Base-by-base conservation (phyloP, 2,888 invertebrate genomes). In the Calameuta filiformis region DNA sequence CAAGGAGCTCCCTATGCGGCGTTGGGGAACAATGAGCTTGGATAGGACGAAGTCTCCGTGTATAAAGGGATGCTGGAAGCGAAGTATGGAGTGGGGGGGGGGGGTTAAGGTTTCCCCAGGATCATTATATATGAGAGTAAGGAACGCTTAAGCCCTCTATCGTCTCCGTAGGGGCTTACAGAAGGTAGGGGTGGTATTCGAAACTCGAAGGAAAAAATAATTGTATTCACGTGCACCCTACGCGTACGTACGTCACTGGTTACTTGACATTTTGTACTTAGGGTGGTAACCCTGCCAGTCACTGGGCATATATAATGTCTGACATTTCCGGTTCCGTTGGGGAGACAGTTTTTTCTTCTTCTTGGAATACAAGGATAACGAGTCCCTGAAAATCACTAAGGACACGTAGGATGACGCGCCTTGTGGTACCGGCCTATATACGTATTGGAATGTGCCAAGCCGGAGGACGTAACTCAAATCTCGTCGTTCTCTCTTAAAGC, bases 221-320 rank as follows among this genome's bases (percentile, higher is more conserved):
- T 88, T 84, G 83, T 85, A 85, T 87, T 86, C 87, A 83, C 85
- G 78, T 85, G 85, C 81, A 2, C 31, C 33, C 71, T 4, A 11
- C 30, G 33, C 71, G 30, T 11, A 30, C 31, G 71, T 71, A 71
- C 71, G 71, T 71, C 71, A 33, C 71, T 71, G 31, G 31, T 6
- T 33, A 15, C 9, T 56, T 56, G 40, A 23, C 40, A 2, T 56
- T 56, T 23, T 6, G 40, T 56, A 23, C 40, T 56, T 56, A 56
- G 40, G 40, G 40, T 56, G 40, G 40, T 56, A 56, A 23, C 40
- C 23, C 40, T 56, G 40, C 1, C 40, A 56, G 23, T 15, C 40
- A 56, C 23, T 9, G 23, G 80, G 85, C 86, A 81, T 89, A 88
- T 89, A 89, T 85, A 86, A 87, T 84, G 86, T 88, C 84, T 85